Evolutionary conservation across 2,888 invertebrate genomes (phyloP).

Genomic region (Nemoura dubitans): DNA sequence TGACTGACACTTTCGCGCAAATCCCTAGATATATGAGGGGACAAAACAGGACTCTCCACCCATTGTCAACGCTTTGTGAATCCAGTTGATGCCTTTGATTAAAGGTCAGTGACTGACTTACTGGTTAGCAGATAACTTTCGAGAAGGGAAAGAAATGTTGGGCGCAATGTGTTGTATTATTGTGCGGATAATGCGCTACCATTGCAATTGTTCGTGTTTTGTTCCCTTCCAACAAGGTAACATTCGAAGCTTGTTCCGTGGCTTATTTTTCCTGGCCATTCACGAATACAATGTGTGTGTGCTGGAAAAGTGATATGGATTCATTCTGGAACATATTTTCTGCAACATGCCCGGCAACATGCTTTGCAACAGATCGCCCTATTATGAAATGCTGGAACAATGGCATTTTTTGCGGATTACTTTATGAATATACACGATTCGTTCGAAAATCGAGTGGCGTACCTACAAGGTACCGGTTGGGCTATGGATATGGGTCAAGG

Average conservation of each 20-base stretch:
- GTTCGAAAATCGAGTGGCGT: no score
- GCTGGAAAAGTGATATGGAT: background rate
- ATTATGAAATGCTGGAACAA: no score
- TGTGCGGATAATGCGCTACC: background rate
- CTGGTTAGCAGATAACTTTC: background rate
- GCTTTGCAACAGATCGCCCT: background rate
- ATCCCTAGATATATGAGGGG: background rate
- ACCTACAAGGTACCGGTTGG: no score
- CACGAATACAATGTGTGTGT: background rate
- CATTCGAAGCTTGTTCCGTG: background rate
- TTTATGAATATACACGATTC: no score
- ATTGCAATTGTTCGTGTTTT: background rate
- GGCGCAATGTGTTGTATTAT: background rate
- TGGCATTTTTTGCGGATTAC: no score
- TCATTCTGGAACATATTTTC: background rate
- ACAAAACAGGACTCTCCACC: background rate
- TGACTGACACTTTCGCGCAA: constrained; percentile 26
- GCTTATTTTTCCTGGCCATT: background rate
- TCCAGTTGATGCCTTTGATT: background rate
- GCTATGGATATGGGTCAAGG: no score
- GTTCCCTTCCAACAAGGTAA: background rate
- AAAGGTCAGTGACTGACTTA: constrained; percentile 9
- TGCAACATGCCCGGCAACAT: background rate
- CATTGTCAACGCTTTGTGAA: background rate
- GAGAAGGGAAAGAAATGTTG: background rate